Evolutionary conservation across 2,797 vertebrate genomes (phyloP).

Genomic region (Clarias laeviceps): DNA sequence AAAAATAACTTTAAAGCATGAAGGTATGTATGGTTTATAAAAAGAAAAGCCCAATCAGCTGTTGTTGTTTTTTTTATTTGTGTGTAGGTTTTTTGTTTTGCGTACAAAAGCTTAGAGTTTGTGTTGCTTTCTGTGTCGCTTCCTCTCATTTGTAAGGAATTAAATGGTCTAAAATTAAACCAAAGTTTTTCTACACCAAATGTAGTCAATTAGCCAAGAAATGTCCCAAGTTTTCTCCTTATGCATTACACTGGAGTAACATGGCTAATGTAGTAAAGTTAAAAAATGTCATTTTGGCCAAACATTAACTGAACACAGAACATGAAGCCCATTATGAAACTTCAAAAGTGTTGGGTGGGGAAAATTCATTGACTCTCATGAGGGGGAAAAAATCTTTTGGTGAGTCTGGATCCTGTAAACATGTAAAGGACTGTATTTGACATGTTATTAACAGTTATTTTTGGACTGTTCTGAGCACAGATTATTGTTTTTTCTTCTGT

Average conservation of each 20-base stretch:
- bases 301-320: background rate
- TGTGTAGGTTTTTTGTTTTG: background rate
- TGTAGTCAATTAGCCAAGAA: background rate
- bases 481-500: slow-evolving; percentile 24
- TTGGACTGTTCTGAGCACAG: background rate
- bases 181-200: background rate
- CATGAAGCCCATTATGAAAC: background rate
- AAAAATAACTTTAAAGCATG: background rate
- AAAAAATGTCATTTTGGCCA: background rate
- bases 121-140: background rate
- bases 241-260: background rate
- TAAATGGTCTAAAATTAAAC: background rate
- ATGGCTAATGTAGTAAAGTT: background rate
- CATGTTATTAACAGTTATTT: slow-evolving; percentile 3
- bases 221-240: background rate
- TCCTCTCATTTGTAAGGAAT: background rate
- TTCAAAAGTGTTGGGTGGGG: background rate
- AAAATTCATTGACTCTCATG: background rate
- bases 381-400: background rate
- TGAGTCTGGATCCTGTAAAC: slow-evolving; percentile 33
- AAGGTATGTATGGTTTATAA: background rate
- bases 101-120: background rate
- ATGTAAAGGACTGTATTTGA: background rate
- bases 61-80: background rate
- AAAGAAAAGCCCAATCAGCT: background rate